Evolutionary conservation across 2,113 vertebrate species (phyloP).

Genomic region (Hyperopisus bebe): DNA sequence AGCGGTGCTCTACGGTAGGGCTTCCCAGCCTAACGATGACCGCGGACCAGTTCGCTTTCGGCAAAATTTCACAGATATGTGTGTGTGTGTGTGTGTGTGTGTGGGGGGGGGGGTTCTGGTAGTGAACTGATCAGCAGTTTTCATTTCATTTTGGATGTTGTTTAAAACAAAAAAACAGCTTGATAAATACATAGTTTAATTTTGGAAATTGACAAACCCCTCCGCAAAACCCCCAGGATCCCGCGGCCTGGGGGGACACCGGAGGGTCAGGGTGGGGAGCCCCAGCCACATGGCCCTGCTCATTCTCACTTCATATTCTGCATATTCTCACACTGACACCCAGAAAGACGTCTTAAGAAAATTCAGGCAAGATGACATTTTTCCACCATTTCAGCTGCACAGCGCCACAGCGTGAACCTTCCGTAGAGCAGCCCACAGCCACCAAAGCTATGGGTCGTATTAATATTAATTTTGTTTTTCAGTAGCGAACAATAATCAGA

Average conservation of each 20-base stretch:
- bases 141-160: not conserved
- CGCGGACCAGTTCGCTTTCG: not conserved
- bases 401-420: not conserved
- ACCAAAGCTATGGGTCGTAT: not conserved
- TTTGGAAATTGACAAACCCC: not conserved
- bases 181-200: not conserved
- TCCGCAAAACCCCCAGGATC: not conserved
- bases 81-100: not conserved
- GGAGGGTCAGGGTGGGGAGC: not conserved
- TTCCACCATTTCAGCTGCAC: not conserved
- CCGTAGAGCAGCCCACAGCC: not conserved
- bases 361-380: not conserved
- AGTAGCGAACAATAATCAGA: not conserved
- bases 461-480: not conserved
- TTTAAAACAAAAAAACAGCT: not conserved
- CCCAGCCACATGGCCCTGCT: not conserved
- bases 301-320: not conserved
- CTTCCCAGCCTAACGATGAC: not conserved
- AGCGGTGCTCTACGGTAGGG: not conserved
- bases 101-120: not conserved
- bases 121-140: not conserved
- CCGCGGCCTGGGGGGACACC: not conserved
- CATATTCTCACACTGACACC: not conserved
- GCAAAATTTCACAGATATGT: not conserved
- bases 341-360: not conserved